Evolutionary conservation across 2,888 invertebrate genomes (phyloP).

Genomic region (Synergus itoensis): DNA sequence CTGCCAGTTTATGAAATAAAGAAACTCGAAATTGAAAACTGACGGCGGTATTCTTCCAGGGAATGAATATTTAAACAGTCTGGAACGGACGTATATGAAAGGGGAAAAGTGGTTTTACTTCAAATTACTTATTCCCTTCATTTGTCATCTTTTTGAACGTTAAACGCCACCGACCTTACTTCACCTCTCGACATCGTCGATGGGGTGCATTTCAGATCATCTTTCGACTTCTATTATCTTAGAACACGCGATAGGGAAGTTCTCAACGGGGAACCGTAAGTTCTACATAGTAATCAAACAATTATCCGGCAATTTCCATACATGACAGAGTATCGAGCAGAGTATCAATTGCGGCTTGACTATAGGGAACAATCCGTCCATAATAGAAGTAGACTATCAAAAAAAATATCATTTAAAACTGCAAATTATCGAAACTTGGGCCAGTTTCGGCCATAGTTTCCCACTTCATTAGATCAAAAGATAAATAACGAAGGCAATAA

Average conservation of each 20-base stretch:
- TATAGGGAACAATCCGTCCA: neutral
- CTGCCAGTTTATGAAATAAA: no score
- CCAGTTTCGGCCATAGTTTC: no score
- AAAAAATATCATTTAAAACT: neutral
- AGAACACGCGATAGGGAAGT: neutral
- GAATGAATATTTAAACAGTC: neutral
- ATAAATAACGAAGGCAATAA: neutral
- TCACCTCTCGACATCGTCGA: conserved; percentile 75
- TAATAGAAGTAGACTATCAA: neutral
- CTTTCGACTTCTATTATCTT: conserved; percentile 33
- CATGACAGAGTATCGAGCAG: neutral
- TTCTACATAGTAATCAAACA: conserved; percentile 33
- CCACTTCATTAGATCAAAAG: neutral
- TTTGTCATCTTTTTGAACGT: conserved; percentile 4
- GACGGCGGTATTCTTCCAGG: neutral
- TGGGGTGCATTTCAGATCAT: conserved; percentile 71
- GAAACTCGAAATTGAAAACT: no score
- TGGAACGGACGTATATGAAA: neutral
- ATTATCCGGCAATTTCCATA: conserved; percentile 30
- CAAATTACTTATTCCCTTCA: neutral
- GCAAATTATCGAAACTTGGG: neutral
- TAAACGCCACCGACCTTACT: conserved; percentile 65
- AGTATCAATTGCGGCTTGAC: neutral
- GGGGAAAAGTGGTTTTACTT: conserved; percentile 1
- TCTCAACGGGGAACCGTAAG: conserved; percentile 14